Percentiles rank a stretch among this genome's conserved stretches.
phyloP scores from a whole-genome alignment of 2,113 vertebrate species.

The Hippoglossus stenolepis region DNA sequence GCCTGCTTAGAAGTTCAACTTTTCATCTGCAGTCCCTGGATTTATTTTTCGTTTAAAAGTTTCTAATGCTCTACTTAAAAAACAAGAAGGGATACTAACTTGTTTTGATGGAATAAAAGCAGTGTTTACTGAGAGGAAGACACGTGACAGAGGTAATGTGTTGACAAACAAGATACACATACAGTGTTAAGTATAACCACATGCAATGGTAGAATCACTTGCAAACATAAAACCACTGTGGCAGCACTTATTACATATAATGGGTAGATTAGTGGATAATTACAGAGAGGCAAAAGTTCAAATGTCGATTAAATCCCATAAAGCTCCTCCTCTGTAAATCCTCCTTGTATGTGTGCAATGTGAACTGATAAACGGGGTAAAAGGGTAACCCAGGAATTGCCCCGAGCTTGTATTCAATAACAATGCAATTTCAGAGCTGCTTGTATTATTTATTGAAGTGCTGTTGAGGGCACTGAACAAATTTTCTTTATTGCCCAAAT shows the following conservation, averaged over 20 bases:
- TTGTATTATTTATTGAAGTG: constrained; percentile 63
- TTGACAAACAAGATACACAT: neutral
- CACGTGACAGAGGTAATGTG: neutral
- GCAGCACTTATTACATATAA: neutral
- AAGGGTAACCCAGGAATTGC: constrained; percentile 39
- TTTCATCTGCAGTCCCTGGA: neutral
- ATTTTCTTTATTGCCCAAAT: constrained; percentile 58
- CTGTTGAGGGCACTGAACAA: constrained; percentile 50
- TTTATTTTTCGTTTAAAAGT: neutral
- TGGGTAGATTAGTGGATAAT: constrained; percentile 35
- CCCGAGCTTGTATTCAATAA: constrained; percentile 39
- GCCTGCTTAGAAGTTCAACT: neutral
- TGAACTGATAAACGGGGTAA: constrained; percentile 21
- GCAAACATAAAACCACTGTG: constrained; percentile 17
- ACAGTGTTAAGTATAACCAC: neutral
- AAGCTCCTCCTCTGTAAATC: constrained; percentile 27
- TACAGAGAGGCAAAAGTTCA: constrained; percentile 49
- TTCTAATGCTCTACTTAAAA: too few relatives aligned
- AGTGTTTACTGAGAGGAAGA: neutral
- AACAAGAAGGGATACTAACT: too few relatives aligned
- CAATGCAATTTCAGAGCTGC: constrained; percentile 50
- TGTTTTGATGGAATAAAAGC: neutral
- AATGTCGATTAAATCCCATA: constrained; percentile 41
- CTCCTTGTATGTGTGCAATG: constrained; percentile 15
- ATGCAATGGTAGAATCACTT: neutral